A percentile compares a stretch with the other conserved stretches of the same genome.
Evolutionary conservation across 2,113 vertebrate species (phyloP).

Genomic region (Python bivittatus): DNA sequence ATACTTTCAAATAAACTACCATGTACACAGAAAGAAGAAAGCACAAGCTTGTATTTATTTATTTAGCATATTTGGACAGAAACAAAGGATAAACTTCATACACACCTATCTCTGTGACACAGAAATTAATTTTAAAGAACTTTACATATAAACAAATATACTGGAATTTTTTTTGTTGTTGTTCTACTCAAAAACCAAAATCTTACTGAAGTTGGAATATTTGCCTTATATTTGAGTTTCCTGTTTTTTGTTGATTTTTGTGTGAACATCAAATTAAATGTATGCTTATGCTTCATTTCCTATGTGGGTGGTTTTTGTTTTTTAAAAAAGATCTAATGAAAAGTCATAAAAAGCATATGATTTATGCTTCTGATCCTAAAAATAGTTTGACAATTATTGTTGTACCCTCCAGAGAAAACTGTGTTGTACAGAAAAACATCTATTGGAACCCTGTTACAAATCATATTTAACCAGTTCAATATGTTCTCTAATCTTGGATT

Average conservation of each 20-base stretch:
- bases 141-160: conserved; percentile 55
- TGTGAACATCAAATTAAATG: not conserved
- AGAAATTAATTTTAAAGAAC: not conserved
- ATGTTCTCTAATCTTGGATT: conserved; percentile 14
- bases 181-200: not conserved
- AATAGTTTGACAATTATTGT: not conserved
- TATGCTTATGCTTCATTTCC: conserved; percentile 3
- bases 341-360: not conserved
- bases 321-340: not conserved
- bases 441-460: not conserved
- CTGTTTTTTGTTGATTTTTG: conserved; percentile 1
- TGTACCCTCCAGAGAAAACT: not conserved
- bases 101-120: not conserved
- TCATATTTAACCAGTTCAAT: not conserved
- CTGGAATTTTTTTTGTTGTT: conserved; percentile 64
- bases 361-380: not conserved
- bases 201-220: conserved; percentile 37
- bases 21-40: not conserved
- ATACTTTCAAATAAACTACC: not conserved
- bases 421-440: not conserved
- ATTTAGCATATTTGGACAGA: not conserved
- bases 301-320: not conserved
- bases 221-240: conserved; percentile 35
- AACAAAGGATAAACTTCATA: not conserved
- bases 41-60: not conserved